Conservation (phyloP, 2,888 invertebrate genomes). For the Drosophila acutilabella region DNA sequence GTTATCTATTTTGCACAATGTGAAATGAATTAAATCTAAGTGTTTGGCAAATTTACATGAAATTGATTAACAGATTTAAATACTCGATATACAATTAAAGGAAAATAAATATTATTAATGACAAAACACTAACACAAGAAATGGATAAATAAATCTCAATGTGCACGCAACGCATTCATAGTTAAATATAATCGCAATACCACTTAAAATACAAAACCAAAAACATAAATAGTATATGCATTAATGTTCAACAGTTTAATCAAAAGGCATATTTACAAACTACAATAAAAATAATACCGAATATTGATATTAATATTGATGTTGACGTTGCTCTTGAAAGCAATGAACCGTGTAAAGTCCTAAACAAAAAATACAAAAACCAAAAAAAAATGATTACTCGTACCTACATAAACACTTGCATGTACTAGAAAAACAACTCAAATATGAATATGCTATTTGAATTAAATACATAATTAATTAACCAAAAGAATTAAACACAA, state of each 20-base stretch:
- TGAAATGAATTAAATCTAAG: conserved; percentile 29
- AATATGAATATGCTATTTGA: conserved; percentile 55
- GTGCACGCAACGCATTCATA: conserved; percentile 53
- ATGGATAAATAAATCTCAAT: conserved; percentile 36
- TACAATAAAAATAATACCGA: conserved; percentile 45
- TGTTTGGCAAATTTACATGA: conserved; percentile 43
- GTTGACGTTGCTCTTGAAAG: conserved; percentile 65
- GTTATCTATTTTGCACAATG: conserved; percentile 56
- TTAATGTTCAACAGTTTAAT: conserved; percentile 70
- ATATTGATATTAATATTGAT: conserved; percentile 74
- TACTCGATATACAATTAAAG: conserved; percentile 51
- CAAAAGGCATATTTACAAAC: conserved; percentile 48
- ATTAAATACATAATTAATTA: conserved; percentile 62
- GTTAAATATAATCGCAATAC: conserved; percentile 48
- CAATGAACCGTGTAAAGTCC: conserved; percentile 70
- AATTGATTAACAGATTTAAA: conserved; percentile 28
- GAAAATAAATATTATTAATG: conserved; percentile 2
- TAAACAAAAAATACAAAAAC: conserved; percentile 30
- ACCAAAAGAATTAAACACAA: conserved; percentile 35
- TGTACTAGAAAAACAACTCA: conserved; percentile 50
- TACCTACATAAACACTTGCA: conserved; percentile 62
- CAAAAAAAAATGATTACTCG: conserved; percentile 48
- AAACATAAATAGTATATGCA: conserved; percentile 56
- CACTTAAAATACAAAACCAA: conserved; percentile 27
- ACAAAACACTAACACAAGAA: conserved; percentile 23